These are phyloP conservation scores for Muscicapa striata DNA, from an alignment of 2,797 vertebrate genomes.

Conservation along the genomic window DNA sequence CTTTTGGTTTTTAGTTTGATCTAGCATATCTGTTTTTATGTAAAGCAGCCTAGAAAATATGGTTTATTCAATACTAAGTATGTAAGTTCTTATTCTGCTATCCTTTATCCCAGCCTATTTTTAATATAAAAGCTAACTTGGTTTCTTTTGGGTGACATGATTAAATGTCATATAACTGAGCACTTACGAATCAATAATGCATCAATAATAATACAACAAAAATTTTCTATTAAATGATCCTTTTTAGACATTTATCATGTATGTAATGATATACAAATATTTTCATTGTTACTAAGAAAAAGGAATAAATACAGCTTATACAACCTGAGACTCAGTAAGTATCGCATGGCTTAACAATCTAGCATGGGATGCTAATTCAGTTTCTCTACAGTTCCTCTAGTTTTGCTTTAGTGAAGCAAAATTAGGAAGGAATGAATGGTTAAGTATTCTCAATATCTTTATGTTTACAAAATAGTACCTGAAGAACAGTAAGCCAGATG, in stretches of 20 bases:
- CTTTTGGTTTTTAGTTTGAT: slow-evolving; percentile 39
- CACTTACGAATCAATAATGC: neutral
- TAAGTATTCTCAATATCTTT: neutral
- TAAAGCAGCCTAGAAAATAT: slow-evolving; percentile 31
- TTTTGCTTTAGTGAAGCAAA: slow-evolving; percentile 11
- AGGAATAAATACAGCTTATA: neutral
- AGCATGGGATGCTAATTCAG: neutral
- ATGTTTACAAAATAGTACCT: neutral
- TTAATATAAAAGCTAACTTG: neutral
- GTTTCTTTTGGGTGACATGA: neutral
- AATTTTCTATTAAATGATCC: neutral
- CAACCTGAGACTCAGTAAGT: neutral
- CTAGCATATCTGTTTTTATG: slow-evolving; percentile 41
- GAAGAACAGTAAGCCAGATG: neutral
- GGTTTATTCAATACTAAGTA: slow-evolving; percentile 35
- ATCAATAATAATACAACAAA: neutral
- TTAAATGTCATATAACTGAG: neutral
- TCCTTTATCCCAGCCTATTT: neutral
- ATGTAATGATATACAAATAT: neutral
- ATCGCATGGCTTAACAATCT: neutral
- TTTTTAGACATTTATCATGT: neutral
- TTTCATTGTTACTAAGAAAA: neutral
- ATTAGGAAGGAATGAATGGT: neutral
- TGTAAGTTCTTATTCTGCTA: slow-evolving; percentile 5
- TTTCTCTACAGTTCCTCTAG: neutral